These are phyloP conservation scores for Pitangus sulphuratus DNA, from an alignment of 2,797 vertebrate species.

Conservation along the genomic window DNA sequence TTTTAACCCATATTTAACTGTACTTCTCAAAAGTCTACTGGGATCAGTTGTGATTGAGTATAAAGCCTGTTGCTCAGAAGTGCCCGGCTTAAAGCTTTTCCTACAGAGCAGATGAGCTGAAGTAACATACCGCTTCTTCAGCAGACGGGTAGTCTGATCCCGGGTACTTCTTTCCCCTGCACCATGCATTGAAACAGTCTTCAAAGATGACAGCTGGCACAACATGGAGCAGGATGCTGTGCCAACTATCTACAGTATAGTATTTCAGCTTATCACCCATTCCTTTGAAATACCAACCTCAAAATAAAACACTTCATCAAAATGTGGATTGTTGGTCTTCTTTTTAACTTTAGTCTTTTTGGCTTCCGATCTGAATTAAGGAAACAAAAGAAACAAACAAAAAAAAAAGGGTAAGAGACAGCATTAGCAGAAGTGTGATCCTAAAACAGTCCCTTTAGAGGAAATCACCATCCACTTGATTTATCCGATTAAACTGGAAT, in stretches of 20 bases:
- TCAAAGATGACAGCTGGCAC: constrained; percentile 26
- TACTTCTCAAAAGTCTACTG: background rate
- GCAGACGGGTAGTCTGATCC: background rate
- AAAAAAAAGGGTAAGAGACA: background rate
- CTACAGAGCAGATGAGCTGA: background rate
- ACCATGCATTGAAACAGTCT: constrained; percentile 21
- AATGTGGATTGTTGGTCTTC: constrained; percentile 98
- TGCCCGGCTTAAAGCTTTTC: background rate
- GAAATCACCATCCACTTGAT: background rate
- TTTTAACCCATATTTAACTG: background rate
- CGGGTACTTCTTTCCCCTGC: background rate
- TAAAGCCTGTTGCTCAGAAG: background rate
- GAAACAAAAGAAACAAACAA: background rate
- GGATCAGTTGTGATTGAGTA: background rate
- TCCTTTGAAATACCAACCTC: constrained; percentile 84
- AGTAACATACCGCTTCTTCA: background rate
- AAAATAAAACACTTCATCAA: constrained; percentile 97
- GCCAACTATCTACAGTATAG: constrained; percentile 23
- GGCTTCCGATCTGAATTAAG: constrained; percentile 87
- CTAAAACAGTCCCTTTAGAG: background rate
- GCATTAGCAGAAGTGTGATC: background rate
- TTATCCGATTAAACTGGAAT: background rate
- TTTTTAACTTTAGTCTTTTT: constrained; percentile 98
- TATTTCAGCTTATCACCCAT: background rate
- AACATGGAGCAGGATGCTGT: background rate